A percentile compares a stretch with the other conserved stretches of the same genome.
phyloP scores from a whole-genome alignment of 2,113 vertebrate genomes.

The Misgurnus mizolepis region DNA sequence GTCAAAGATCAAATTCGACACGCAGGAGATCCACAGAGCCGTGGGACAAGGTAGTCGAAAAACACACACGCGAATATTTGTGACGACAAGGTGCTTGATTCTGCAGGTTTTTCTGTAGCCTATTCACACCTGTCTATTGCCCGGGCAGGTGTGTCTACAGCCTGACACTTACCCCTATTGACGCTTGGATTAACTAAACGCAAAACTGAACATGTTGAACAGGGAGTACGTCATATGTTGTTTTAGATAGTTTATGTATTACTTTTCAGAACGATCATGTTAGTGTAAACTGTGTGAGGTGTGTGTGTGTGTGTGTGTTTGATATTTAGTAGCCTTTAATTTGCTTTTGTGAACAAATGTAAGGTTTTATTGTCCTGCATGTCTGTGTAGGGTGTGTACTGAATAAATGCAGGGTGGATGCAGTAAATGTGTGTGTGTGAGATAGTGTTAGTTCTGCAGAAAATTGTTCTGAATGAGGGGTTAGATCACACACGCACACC shows the following conservation, averaged over 20 bases:
- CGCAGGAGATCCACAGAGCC: slow-evolving; percentile 86
- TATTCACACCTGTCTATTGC: not conserved
- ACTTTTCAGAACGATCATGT: not conserved
- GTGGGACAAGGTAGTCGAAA: slow-evolving; percentile 85
- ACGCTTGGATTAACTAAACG: not conserved
- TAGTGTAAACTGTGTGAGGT: not conserved
- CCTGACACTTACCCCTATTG: not conserved
- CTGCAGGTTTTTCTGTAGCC: not conserved
- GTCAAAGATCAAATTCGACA: slow-evolving; percentile 87
- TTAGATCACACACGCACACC: not conserved
- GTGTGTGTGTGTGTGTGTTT: not conserved
- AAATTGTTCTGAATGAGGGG: not conserved
- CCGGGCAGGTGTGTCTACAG: too few relatives aligned
- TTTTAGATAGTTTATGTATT: not conserved
- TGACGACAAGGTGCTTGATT: not conserved
- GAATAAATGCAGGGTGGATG: not conserved
- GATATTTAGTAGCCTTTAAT: not conserved
- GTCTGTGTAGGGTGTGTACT: not conserved
- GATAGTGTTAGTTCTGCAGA: not conserved
- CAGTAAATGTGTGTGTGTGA: not conserved
- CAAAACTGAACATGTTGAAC: not conserved
- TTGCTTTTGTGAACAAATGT: not conserved
- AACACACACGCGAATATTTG: not conserved
- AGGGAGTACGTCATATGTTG: not conserved
- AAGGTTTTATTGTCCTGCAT: not conserved